Evolutionary conservation across 2,113 vertebrate species (phyloP).

Genomic region (Lucifuga dentata): DNA sequence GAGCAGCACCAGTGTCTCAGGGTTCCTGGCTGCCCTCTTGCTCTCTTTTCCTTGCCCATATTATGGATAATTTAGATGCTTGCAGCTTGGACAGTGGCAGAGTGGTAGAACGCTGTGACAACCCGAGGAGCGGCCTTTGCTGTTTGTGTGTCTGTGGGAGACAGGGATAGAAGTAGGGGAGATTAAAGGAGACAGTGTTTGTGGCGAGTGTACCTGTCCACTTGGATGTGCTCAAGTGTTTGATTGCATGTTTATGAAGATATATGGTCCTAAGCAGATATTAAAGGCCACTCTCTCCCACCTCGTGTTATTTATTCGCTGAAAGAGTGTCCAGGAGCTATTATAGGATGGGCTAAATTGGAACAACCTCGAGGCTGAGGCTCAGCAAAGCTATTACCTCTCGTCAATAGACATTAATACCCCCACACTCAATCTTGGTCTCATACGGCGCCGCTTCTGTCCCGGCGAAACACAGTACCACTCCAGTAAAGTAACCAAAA

Average conservation of each 20-base stretch:
- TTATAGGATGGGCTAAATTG: constrained; percentile 69
- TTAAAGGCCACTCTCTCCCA: constrained; percentile 25
- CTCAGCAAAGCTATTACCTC: constrained; percentile 74
- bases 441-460: constrained; percentile 41
- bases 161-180: constrained; percentile 38
- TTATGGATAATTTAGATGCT: constrained; percentile 79
- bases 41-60: constrained; percentile 61
- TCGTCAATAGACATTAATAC: constrained; percentile 81
- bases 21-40: constrained; percentile 56
- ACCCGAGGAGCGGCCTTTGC: constrained; percentile 25
- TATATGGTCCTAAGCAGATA: constrained; percentile 53
- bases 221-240: constrained; percentile 23
- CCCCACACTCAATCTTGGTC: constrained; percentile 61
- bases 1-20: constrained; percentile 55
- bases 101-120: constrained; percentile 44
- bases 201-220: not conserved
- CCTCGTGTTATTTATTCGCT: constrained; percentile 66
- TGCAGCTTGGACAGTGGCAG: constrained; percentile 42
- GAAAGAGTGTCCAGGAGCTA: constrained; percentile 64
- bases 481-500: constrained; percentile 64
- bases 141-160: constrained; percentile 42
- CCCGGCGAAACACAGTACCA: constrained; percentile 32
- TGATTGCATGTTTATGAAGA: constrained; percentile 57
- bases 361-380: constrained; percentile 67
- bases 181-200: constrained; percentile 24